Conservation (phyloP, 1,140 invertebrate species). For the Ceratina australensis region DNA sequence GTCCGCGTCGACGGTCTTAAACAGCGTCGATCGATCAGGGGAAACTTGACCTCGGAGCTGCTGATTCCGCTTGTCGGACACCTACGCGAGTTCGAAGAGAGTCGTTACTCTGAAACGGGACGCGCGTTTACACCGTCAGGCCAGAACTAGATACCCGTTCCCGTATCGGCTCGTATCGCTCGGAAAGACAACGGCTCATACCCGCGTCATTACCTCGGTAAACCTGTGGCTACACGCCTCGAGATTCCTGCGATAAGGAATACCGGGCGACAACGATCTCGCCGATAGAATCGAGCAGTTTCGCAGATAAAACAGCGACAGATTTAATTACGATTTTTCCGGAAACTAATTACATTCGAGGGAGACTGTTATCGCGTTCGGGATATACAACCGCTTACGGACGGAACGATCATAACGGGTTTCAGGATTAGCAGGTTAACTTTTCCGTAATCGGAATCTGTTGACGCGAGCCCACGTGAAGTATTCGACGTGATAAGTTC, state of each 20-base stretch:
- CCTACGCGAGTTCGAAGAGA: slow-evolving; percentile 42
- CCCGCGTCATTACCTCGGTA: slow-evolving; percentile 35
- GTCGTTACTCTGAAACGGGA: slow-evolving; percentile 43
- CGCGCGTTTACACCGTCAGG: slow-evolving; percentile 34
- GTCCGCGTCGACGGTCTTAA: slow-evolving; percentile 23
- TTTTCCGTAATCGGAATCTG: slow-evolving; percentile 5
- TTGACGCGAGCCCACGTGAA: neutral
- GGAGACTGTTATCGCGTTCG: neutral
- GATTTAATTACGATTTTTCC: neutral
- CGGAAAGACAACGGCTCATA: slow-evolving; percentile 45
- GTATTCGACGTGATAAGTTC: neutral
- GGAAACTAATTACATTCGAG: neutral
- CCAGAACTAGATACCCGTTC: slow-evolving; percentile 25
- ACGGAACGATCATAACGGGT: slow-evolving; percentile 16
- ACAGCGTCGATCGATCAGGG: slow-evolving; percentile 43
- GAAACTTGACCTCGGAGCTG: slow-evolving; percentile 43
- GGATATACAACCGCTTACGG: neutral
- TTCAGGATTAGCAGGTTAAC: slow-evolving; percentile 1
- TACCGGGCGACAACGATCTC: neutral
- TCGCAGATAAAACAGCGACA: neutral
- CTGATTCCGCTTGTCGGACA: slow-evolving; percentile 33
- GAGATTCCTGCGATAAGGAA: slow-evolving; percentile 23
- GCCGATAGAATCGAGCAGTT: neutral
- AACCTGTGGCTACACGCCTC: slow-evolving; percentile 27
- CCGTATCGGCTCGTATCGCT: slow-evolving; percentile 45